Evolutionary conservation across 2,797 vertebrate species (phyloP).

Genomic region (Scolopax bukidnonensis): DNA sequence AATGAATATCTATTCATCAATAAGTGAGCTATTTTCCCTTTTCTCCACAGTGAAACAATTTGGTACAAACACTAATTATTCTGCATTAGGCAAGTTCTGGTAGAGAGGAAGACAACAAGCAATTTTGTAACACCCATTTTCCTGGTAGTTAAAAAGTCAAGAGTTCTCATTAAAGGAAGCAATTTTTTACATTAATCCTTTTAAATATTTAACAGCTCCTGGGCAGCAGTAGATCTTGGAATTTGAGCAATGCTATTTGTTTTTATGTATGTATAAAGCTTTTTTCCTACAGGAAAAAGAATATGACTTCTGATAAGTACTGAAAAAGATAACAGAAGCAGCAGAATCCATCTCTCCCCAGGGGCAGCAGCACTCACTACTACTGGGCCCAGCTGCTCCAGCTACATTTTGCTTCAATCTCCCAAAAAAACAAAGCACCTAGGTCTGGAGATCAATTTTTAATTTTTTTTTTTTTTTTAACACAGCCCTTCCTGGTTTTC

Average conservation of each 20-base stretch:
- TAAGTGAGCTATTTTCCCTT: not conserved
- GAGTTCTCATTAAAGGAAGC: not conserved
- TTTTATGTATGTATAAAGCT: not conserved
- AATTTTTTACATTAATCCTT: not conserved
- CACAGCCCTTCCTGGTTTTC: not conserved
- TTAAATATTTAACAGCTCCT: not conserved
- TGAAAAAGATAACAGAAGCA: not conserved
- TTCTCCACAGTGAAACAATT: not conserved
- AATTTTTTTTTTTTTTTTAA: not conserved
- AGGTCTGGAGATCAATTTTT: not conserved
- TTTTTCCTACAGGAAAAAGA: not conserved
- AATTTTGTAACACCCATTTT: not conserved
- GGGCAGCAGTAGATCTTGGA: not conserved
- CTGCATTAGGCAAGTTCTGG: not conserved
- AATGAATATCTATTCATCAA: not conserved
- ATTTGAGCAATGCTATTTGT: not conserved
- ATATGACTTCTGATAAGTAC: not conserved
- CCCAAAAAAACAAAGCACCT: not conserved
- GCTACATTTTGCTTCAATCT: not conserved
- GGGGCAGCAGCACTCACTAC: not conserved
- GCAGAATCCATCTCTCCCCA: fast-evolving
- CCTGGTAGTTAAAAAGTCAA: not conserved
- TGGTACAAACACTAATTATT: not conserved
- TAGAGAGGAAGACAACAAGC: not conserved
- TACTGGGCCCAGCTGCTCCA: not conserved